A percentile compares a stretch with the other conserved stretches of the same genome.
phyloP scores from a whole-genome alignment of 2,113 vertebrate species.

The Oreochromis spilurus region DNA sequence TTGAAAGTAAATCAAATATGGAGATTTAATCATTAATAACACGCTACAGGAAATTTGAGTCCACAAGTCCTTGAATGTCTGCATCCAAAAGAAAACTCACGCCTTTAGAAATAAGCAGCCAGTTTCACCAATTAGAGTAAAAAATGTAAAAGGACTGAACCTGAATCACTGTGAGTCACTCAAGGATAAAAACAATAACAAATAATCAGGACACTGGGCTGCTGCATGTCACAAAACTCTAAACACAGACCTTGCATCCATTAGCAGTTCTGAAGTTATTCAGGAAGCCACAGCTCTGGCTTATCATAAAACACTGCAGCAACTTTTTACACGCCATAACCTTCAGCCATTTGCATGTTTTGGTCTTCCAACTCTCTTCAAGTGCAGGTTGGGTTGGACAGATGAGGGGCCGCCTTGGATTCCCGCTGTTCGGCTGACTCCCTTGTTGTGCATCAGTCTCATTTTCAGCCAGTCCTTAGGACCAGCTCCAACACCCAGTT shows the following conservation, averaged over 20 bases:
- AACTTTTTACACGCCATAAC: not conserved
- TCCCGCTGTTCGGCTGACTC: not conserved
- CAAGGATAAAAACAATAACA: not conserved
- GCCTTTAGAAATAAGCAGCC: not conserved
- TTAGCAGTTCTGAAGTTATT: not conserved
- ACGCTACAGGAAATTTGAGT: not conserved
- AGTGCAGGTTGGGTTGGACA: not conserved
- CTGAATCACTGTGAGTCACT: constrained; percentile 4
- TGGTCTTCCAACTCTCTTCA: not conserved
- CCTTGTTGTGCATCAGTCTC: not conserved
- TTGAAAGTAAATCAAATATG: not conserved
- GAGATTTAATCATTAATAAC: not conserved
- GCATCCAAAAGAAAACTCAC: not conserved
- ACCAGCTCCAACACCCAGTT: not conserved
- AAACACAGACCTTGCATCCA: not conserved
- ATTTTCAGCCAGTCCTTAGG: not conserved
- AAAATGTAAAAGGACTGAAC: not conserved
- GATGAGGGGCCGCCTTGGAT: not conserved
- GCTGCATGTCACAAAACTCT: not conserved
- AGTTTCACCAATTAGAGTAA: not conserved
- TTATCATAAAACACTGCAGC: not conserved
- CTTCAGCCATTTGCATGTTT: not conserved
- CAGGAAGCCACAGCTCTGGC: not conserved
- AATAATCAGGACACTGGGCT: not conserved
- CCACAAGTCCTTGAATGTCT: not conserved